Evolutionary conservation across 1,140 invertebrate genomes (phyloP), one percentile per base, ranked within the genome.

Genomic region (Globodera rostochiensis): DNA sequence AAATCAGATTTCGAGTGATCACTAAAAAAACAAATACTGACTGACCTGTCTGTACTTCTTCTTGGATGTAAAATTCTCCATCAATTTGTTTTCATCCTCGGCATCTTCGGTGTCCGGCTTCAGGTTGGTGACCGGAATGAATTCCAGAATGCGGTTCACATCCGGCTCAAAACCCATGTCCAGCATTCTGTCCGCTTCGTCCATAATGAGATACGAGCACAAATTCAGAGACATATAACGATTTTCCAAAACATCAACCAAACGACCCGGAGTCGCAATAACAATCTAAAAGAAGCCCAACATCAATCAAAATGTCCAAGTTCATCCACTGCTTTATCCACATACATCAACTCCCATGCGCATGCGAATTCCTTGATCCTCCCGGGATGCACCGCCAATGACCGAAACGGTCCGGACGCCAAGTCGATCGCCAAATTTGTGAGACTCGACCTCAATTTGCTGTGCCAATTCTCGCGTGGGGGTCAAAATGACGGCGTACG

Each of bases 81-180:
- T 92, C 64, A 99, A 91, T 85, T 94, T 94, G 81, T 93, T 93
- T 83, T 96, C 96, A 91, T 99, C 95, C 92, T 99, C 98, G 19
- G 97, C 97, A 86, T 98, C 97, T 86, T 99, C 98, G 0, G 94
- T 95, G 88, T 99, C 98, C 4, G 97, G 98, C 90, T 99, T 99
- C 70, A 97, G 92, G 92, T 99, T 99, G 4, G 96, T 94, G 0
- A 98, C 97, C 0, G 98, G 98, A 94, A 99, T 96, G 87, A 95
- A 97, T 88, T 98, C 96, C 1, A 99, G 91, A 90, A 99, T 98
- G 90, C 96, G 97, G 88, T 98, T 96, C 0, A 99, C 97, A 90
- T 98, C 94, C 53, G 95, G 94, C 91, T 99, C 97, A 91, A 99
- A 99, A 91, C 97, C 97, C 95, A 98, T 98, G 91, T 98, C 96